A percentile compares a stretch with the other conserved stretches of the same genome.
These are phyloP conservation scores for Marcusenius ussheri DNA, from an alignment of 2,113 vertebrate genomes.

Conservation along the genomic window DNA sequence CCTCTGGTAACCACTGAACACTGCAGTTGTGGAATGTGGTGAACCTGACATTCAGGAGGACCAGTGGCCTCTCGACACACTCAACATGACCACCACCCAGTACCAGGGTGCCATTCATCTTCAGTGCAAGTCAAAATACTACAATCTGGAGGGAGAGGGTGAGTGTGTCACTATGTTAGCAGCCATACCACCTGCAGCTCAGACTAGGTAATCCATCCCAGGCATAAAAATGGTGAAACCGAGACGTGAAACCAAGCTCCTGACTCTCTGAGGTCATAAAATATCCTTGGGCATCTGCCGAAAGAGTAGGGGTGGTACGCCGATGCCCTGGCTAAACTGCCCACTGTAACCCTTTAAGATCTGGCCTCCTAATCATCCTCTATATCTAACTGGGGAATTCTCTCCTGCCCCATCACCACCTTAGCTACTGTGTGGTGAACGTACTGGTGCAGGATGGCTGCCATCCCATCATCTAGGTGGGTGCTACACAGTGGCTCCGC, in stretches of 20 bases:
- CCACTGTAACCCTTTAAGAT: background rate
- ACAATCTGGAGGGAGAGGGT: constrained; percentile 53
- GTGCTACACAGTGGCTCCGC: background rate
- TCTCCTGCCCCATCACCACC: background rate
- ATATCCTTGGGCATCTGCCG: background rate
- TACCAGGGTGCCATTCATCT: constrained; percentile 43
- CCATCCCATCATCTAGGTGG: background rate
- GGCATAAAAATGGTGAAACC: background rate
- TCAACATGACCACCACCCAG: background rate
- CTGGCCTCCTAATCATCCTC: background rate
- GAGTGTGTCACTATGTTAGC: constrained; percentile 7
- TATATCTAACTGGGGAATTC: background rate
- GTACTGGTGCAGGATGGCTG: background rate
- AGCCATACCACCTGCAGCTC: background rate
- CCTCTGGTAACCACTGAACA: background rate
- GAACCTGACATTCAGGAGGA: constrained; percentile 41
- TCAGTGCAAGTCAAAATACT: constrained; percentile 50
- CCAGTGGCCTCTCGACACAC: constrained; percentile 45
- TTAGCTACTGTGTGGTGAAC: background rate
- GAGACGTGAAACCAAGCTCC: background rate
- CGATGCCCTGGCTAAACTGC: background rate
- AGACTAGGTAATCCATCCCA: too few relatives aligned
- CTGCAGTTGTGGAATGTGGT: constrained; percentile 73
- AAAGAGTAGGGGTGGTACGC: background rate
- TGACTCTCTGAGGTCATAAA: background rate